Conservation (phyloP, 2,797 vertebrate species). For the Cossypha heuglini region DNA sequence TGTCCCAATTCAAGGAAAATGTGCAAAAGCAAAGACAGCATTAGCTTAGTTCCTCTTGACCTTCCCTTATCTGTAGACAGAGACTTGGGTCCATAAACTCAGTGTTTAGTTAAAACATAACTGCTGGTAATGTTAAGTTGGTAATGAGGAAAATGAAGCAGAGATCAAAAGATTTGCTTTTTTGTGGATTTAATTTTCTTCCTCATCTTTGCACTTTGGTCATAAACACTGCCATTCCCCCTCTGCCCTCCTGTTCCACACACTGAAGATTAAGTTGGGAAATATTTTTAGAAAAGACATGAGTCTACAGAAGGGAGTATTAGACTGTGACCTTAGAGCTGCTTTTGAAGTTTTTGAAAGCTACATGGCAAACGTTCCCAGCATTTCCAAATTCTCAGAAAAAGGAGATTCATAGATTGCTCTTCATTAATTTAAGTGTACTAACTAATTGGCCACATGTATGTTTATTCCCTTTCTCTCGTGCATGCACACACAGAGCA, state of each 20-base stretch:
- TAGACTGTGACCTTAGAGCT: slow-evolving; percentile 45
- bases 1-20: slow-evolving; percentile 17
- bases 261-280: slow-evolving; percentile 37
- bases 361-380: slow-evolving; percentile 33
- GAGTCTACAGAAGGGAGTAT: slow-evolving; percentile 59
- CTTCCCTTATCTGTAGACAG: slow-evolving; percentile 40
- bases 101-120: slow-evolving; percentile 50
- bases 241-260: slow-evolving; percentile 40
- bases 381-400: slow-evolving; percentile 53
- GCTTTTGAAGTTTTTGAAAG: slow-evolving; percentile 61
- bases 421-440: slow-evolving; percentile 45
- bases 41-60: slow-evolving; percentile 44
- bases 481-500: slow-evolving; percentile 13
- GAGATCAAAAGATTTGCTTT: slow-evolving; percentile 52
- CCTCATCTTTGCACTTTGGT: slow-evolving; percentile 30
- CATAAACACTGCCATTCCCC: slow-evolving; percentile 48
- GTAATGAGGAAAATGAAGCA: slow-evolving; percentile 49
- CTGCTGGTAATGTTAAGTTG: slow-evolving; percentile 27
- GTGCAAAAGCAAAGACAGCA: not conserved
- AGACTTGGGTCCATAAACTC: slow-evolving; percentile 55
- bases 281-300: slow-evolving; percentile 66
- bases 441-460: slow-evolving; percentile 16
- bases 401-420: not conserved
- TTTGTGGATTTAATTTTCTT: slow-evolving; percentile 19
- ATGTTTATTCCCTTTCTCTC: slow-evolving; percentile 31